Evolutionary conservation across 2,797 vertebrate species (phyloP), one percentile per base, ranked within the genome.

Genomic region (Salarias fasciatus): DNA sequence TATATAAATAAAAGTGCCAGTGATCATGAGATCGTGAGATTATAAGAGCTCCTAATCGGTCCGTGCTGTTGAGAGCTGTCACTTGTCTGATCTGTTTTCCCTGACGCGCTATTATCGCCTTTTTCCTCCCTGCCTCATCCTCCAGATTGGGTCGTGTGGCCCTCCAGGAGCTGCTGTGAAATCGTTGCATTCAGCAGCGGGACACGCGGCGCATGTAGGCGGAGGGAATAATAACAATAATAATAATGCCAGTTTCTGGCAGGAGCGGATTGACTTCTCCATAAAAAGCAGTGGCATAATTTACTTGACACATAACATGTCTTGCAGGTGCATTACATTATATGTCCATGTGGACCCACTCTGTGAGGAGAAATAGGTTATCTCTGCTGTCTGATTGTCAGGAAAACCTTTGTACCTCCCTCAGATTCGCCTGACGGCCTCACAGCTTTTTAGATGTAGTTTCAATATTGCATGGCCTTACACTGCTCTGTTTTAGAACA

Each of bases 171-270:
- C 24, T 29, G 4, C 3, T 18, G 54, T 63, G 69, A 52, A 55
- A 36, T 36, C 69, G 40, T 50, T 41, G 42, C 18, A 0, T 37
- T 73, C 38, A 40, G 46, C 51, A 14, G 66, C 59, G 50, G 18
- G 8, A 12, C 44, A 1, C 28, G 18, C 45, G 63, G 43, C 28
- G 12, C 48, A 31, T 77, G 52, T 60, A 63, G 58, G 54, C 41
- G 40, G 55, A 37, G 13, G 28, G 0, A 61, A 67, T 51, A 47
- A 50, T 60, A 3, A 50, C 60, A 3, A 24, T 24, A 24, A 24
- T 24, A 50, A 61, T 35, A 28, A 60, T n/a, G 24, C n/a, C 33
- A 35, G 36, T 9, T 38, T 38, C 6, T 58, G 30, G 14, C 1
- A 18, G 37, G 24, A 47, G 38, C 40, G 45, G 43, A 40, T 30